Base-by-base conservation (phyloP, 2,113 vertebrate species). In the Oncorhynchus keta region DNA sequence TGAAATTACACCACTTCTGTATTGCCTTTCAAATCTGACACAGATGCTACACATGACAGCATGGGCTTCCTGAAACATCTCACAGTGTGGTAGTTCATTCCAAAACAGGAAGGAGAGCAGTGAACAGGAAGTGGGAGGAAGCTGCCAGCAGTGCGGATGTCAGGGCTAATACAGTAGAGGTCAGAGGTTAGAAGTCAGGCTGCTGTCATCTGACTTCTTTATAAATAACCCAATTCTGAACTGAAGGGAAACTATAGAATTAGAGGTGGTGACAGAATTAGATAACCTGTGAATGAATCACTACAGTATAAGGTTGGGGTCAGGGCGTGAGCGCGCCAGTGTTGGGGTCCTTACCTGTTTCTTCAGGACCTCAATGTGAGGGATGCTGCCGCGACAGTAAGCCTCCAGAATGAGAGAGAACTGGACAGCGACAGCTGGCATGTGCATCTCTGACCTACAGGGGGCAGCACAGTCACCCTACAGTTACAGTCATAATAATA, bases 341-440 rank as follows among this genome's bases (percentile, higher is more conserved):
- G 62, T 24, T n/a, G n/a, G 20, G 28, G 14, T 2, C 18, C 72
- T 20, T 84, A 96, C 98, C 97, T 99, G 98, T 89, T 96, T 98
- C 78, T 96, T 97, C 79, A 99, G 94, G 82, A 97, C 96, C 84
- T 98, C 98, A 95, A 99, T 99, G 82, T 99, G 97, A 79, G 96
- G 95, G 70, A 99, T 95, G 1, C 94, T 97, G 82, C 97, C 95
- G 75, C 97, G 89, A 86, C 98, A 99, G 79, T 99, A 99, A 0
- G 97, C 97, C 87, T 99, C 98, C 77, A 99, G 93, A 76, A 99
- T 96, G 84, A 99, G 93, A 16, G 97, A 94, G 7, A 99, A 99
- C 83, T 98, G 97, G 49, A 98, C 83, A 0, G 95, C 95, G 70
- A 98, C 93, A 0, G 97, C 94, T 0, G 98, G 95, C 90, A 97